Evolutionary conservation across 2,888 invertebrate species (phyloP), one percentile per base, ranked within the genome.

Genomic region (Melipona beecheii): DNA sequence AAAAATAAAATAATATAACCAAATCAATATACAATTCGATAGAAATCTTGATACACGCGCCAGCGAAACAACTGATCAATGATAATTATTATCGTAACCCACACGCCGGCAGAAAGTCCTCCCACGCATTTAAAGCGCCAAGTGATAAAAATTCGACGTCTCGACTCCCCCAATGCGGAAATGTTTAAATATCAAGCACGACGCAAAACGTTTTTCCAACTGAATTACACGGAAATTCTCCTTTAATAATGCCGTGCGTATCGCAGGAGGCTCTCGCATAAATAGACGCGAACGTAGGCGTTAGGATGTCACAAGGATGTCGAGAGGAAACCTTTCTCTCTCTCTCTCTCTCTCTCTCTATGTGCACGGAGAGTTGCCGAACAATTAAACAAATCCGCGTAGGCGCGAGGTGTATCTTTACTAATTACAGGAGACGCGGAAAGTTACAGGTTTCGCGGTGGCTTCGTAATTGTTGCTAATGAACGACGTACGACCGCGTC

Each of bases 381-480:
- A 81, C 74, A 56, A 86, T 84, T 84, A 84, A 82, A 86, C 78
- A 74, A 86, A 78, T 86, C 86, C 80, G 60, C 62, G 77, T 68
- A 50, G 64, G 82, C 62, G 72, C 31, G 71, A 70, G 24, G 65
- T 70, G 73, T 78, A 76, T 82, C 75, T 73, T 78, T 70, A 69
- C 75, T 83, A 85, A 81, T 85, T 82, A 78, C 84, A 81, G 62
- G 70, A 76, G 74, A 66, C 75, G 70, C 66, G 31, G 73, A 83
- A 85, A 85, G 84, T 85, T 85, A 82, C 73, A 78, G 76, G 83
- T 69, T 43, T 78, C 75, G 54, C 70, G 65, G 82, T 50, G 64
- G 83, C 73, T 65, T 75, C 69, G 84, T 83, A 84, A 78, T 83
- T 83, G 75, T 75, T 52, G 75, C 83, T 84, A 84, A 84, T 79